These are phyloP conservation scores for Pseudachorutes palmiensis DNA, from an alignment of 1,140 invertebrate genomes.

Conservation along the genomic window DNA sequence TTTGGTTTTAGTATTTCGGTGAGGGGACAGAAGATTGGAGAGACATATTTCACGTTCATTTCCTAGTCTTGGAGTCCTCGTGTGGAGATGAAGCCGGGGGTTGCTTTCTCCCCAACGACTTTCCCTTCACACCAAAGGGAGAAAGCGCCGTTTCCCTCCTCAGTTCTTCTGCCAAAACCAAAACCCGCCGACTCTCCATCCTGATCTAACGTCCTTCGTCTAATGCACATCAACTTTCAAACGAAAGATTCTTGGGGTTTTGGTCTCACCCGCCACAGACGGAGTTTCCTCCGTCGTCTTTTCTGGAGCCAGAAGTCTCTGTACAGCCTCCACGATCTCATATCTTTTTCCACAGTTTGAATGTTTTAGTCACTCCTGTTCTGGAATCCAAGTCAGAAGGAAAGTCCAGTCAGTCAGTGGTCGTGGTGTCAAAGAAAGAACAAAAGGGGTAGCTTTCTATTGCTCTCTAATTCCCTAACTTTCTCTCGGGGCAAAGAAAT, in stretches of 20 bases:
- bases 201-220: background rate
- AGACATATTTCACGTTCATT: background rate
- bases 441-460: no score
- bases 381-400: no score
- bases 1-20: background rate
- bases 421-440: no score
- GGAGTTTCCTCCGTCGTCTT: no score
- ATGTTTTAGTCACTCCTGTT: no score
- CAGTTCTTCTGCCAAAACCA: background rate
- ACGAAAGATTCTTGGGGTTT: no score
- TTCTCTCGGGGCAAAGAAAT: background rate
- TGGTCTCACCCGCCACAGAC: no score
- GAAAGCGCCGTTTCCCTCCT: background rate
- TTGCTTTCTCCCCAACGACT: conserved; percentile 4
- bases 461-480: background rate
- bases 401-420: no score
- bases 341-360: no score
- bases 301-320: no score
- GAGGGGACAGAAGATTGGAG: background rate
- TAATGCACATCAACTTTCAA: background rate
- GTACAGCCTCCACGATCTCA: no score
- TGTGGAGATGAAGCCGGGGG: background rate
- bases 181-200: background rate
- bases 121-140: background rate
- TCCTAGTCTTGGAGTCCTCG: background rate